These are phyloP conservation scores for Cheilosia soror DNA, from an alignment of 2,888 invertebrate genomes.

Conservation along the genomic window DNA sequence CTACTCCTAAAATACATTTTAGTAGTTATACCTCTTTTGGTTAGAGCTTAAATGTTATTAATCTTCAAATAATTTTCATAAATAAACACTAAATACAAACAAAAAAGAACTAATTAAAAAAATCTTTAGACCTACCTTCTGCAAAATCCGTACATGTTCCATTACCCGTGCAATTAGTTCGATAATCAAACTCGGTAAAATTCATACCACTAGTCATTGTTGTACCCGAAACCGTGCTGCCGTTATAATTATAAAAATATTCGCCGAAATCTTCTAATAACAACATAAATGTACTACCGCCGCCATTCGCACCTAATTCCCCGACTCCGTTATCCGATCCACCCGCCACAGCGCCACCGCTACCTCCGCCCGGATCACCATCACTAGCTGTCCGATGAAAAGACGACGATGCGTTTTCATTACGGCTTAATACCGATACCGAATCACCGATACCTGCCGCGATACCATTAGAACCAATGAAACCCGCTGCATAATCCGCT, in stretches of 20 bases:
- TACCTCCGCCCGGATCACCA: conserved; percentile 77
- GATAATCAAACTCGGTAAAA: conserved; percentile 81
- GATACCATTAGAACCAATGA: conserved; percentile 59
- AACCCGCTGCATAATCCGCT: conserved; percentile 78
- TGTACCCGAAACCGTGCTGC: conserved; percentile 82
- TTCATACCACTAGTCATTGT: conserved; percentile 79
- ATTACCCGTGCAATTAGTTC: conserved; percentile 82
- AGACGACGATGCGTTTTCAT: conserved; percentile 54
- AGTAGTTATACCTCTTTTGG: too few species aligned
- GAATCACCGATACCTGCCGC: conserved; percentile 59
- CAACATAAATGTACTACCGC: conserved; percentile 85
- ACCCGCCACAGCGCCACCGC: conserved; percentile 34
- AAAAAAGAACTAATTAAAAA: neutral
- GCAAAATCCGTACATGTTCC: conserved; percentile 81
- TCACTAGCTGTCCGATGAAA: conserved; percentile 66
- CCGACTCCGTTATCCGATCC: conserved; percentile 26
- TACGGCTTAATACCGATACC: conserved; percentile 55
- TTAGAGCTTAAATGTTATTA: too few species aligned
- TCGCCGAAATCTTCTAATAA: conserved; percentile 91
- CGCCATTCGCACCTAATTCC: conserved; percentile 70
- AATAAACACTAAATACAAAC: neutral
- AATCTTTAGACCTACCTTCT: conserved; percentile 79
- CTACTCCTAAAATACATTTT: too few species aligned
- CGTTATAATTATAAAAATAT: conserved; percentile 87
- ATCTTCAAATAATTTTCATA: neutral